These are phyloP conservation scores for Solea solea DNA, from an alignment of 2,113 vertebrate species.

Conservation along the genomic window DNA sequence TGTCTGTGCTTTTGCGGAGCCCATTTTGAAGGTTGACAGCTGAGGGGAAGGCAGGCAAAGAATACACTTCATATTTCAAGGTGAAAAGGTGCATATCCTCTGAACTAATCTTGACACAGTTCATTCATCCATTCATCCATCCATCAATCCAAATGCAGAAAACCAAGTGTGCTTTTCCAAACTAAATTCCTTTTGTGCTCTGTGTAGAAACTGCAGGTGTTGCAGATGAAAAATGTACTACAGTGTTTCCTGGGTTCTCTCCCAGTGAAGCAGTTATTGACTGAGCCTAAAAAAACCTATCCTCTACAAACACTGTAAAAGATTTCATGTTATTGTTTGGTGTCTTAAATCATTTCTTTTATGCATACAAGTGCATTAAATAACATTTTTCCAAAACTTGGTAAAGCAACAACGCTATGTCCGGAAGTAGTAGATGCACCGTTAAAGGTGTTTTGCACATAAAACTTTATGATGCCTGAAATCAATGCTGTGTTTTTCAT, in stretches of 20 bases:
- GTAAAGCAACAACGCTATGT: too few species aligned
- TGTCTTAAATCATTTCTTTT: too few species aligned
- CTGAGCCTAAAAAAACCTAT: neutral
- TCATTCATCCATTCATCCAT: slow-evolving; percentile 30
- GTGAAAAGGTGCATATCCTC: slow-evolving; percentile 41
- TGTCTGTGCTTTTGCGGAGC: slow-evolving; percentile 6
- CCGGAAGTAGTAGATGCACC: too few species aligned
- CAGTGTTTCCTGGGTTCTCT: slow-evolving; percentile 10
- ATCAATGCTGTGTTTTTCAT: neutral
- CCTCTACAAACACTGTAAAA: too few species aligned
- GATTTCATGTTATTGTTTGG: too few species aligned
- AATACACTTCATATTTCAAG: slow-evolving; percentile 52
- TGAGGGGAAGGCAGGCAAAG: slow-evolving; percentile 40
- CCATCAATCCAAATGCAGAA: slow-evolving; percentile 26
- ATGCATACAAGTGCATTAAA: too few species aligned
- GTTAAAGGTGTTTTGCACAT: neutral
- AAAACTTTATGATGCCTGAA: neutral
- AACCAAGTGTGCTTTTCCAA: slow-evolving; percentile 3
- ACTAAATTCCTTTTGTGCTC: neutral
- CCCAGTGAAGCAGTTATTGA: neutral
- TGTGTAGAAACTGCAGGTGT: neutral
- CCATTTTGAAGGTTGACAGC: slow-evolving; percentile 44
- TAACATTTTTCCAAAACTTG: too few species aligned
- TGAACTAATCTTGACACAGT: slow-evolving; percentile 29
- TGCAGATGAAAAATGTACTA: slow-evolving; percentile 1